These are phyloP conservation scores for Eulacestoma nigropectus DNA, from an alignment of 2,113 vertebrate species.

Conservation along the genomic window DNA sequence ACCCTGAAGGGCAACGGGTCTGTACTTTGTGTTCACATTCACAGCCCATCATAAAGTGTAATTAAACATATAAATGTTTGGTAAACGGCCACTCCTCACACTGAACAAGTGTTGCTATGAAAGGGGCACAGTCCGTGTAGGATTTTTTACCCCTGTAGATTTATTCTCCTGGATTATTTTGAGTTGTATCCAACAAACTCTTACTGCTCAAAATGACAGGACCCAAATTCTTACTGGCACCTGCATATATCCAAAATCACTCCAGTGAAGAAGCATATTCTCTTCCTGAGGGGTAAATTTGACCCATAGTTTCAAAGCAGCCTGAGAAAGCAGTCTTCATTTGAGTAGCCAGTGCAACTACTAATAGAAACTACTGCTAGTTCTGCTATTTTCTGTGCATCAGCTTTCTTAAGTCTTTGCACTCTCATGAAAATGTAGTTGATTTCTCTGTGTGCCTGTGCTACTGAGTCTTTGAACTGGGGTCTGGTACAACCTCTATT, in stretches of 20 bases:
- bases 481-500: neutral
- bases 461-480: neutral
- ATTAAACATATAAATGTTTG: neutral
- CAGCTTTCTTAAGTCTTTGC: neutral
- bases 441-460: neutral
- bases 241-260: neutral
- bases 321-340: neutral
- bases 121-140: rapidly evolving
- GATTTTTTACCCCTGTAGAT: neutral
- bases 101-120: neutral
- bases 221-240: neutral
- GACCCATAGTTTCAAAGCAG: neutral
- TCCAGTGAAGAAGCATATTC: neutral
- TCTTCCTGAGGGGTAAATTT: neutral
- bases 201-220: neutral
- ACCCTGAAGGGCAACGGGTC: neutral
- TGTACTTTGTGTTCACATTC: neutral
- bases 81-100: neutral
- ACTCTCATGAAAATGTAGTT: neutral
- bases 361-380: neutral
- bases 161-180: neutral
- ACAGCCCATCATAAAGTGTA: neutral
- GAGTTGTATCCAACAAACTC: neutral
- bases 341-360: neutral
- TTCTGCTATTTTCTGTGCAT: neutral